Conservation (phyloP, 2,113 vertebrate species). For the Toxotes jaculatrix region DNA sequence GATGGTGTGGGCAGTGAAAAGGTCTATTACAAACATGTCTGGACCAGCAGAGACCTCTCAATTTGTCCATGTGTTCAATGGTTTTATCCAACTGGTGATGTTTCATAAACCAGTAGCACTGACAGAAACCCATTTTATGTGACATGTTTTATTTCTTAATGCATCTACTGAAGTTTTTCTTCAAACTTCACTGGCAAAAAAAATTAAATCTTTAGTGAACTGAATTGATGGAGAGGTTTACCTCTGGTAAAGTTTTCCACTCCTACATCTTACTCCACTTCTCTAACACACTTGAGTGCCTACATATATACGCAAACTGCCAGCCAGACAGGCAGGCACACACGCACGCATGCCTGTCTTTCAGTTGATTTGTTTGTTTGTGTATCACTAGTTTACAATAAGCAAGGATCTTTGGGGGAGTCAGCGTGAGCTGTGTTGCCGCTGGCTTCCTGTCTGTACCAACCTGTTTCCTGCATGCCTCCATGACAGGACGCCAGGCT, state of each 20-base stretch:
- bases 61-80: no score
- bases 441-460: conserved; percentile 73
- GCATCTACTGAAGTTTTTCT: neutral
- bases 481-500: conserved; percentile 73
- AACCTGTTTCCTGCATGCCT: conserved; percentile 75
- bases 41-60: no score
- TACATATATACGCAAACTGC: no score
- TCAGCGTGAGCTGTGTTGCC: conserved; percentile 42
- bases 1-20: no score
- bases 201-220: neutral
- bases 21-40: no score
- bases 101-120: no score
- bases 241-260: neutral
- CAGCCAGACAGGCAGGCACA: conserved; percentile 12
- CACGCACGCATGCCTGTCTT: neutral
- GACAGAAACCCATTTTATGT: no score
- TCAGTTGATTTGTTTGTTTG: conserved; percentile 57
- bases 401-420: neutral
- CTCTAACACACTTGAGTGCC: neutral
- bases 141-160: no score
- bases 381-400: conserved; percentile 40
- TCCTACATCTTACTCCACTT: conserved; percentile 7
- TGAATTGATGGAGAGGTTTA: neutral
- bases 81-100: no score
- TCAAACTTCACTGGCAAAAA: neutral